A percentile compares a stretch with the other conserved stretches of the same genome.
phyloP scores from a whole-genome alignment of 1,140 invertebrate species.

The Geopemphigus sp. region DNA sequence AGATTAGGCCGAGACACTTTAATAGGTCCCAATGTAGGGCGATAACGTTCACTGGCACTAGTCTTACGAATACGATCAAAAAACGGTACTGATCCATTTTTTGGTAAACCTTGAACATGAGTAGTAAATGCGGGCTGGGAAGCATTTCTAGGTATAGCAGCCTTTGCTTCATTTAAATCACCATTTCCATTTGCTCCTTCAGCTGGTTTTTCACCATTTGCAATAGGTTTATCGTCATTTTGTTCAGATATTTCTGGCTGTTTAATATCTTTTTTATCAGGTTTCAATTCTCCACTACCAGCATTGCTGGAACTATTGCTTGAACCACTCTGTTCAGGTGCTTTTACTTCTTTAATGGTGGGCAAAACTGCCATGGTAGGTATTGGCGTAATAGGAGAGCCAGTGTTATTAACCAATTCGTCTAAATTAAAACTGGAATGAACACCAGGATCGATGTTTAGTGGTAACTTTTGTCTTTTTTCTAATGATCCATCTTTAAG shows the following conservation, averaged over 20 bases:
- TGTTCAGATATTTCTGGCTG: constrained; percentile 46
- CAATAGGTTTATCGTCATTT: constrained; percentile 51
- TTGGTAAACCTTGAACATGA: constrained; percentile 74
- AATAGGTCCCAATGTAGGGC: constrained; percentile 75
- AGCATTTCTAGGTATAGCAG: constrained; percentile 70
- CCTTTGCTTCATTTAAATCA: constrained; percentile 32
- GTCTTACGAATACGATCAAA: constrained; percentile 80
- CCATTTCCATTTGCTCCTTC: constrained; percentile 55
- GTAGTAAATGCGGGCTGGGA: constrained; percentile 81
- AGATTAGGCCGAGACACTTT: constrained; percentile 66
- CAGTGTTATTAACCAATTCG: constrained; percentile 62
- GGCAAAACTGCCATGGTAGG: constrained; percentile 83
- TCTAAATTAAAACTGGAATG: constrained; percentile 88
- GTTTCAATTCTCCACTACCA: constrained; percentile 55
- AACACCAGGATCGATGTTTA: constrained; percentile 81
- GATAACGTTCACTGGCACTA: constrained; percentile 72
- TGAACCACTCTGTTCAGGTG: constrained; percentile 64
- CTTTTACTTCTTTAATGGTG: constrained; percentile 80
- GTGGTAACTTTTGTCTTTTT: constrained; percentile 76
- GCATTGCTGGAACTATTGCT: constrained; percentile 60
- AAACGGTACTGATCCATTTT: constrained; percentile 83
- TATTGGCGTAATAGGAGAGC: constrained; percentile 68
- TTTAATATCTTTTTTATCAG: constrained; percentile 52
- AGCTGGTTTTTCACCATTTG: constrained; percentile 54
- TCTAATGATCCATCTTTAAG: constrained; percentile 86